These are phyloP conservation scores for Fulica atra DNA, from an alignment of 2,113 vertebrate genomes.

Conservation along the genomic window DNA sequence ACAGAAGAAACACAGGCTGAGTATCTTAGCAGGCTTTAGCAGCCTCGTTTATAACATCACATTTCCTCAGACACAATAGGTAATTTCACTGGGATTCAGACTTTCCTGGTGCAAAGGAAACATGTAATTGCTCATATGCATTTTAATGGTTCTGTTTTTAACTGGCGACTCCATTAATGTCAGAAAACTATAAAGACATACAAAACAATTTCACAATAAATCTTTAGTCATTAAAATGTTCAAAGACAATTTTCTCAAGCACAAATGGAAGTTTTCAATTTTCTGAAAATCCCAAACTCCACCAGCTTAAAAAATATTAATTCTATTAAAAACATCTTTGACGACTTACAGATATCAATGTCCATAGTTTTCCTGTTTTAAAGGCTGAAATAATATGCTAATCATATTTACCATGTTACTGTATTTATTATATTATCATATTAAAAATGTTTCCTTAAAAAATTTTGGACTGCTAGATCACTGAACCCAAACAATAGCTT, in stretches of 20 bases:
- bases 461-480: not conserved
- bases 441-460: not conserved
- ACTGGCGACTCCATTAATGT: not conserved
- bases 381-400: not conserved
- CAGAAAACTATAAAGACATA: not conserved
- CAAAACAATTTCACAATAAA: constrained; percentile 11
- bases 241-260: not conserved
- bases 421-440: not conserved
- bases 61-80: not conserved
- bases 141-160: constrained; percentile 5
- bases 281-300: not conserved
- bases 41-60: not conserved
- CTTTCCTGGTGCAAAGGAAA: not conserved
- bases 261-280: not conserved
- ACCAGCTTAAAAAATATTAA: not conserved
- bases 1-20: not conserved
- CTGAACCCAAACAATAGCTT: not conserved
- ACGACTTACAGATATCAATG: not conserved
- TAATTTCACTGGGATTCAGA: not conserved
- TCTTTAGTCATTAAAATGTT: not conserved
- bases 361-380: not conserved
- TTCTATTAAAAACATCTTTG: not conserved
- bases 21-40: not conserved
- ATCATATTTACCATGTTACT: not conserved
- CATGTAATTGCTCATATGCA: not conserved